A percentile compares a stretch with the other conserved stretches of the same genome.
phyloP scores from a whole-genome alignment of 2,797 vertebrate genomes.

The Melanotaenia nigrans region DNA sequence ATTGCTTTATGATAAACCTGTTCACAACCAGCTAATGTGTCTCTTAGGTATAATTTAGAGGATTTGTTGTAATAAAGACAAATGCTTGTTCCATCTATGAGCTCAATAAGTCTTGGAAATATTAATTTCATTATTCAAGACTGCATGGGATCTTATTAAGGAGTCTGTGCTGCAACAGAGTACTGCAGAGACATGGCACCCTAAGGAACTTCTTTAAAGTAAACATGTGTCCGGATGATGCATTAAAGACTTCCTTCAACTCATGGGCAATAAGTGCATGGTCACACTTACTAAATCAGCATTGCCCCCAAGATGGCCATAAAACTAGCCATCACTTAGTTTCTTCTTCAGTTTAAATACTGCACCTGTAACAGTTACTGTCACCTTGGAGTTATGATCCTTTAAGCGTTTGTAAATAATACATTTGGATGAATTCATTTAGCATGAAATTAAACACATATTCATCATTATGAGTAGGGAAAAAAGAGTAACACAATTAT shows the following conservation, averaged over 20 bases:
- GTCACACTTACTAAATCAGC: constrained; percentile 67
- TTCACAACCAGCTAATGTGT: constrained; percentile 42
- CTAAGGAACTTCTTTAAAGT: constrained; percentile 59
- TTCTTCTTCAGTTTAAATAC: constrained; percentile 70
- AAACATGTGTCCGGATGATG: constrained; percentile 52
- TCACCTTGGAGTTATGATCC: constrained; percentile 63
- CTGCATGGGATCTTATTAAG: constrained; percentile 61
- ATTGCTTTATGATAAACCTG: constrained; percentile 56
- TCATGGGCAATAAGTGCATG: constrained; percentile 56
- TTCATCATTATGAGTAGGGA: constrained; percentile 29
- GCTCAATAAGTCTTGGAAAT: constrained; percentile 55
- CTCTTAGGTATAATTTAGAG: constrained; percentile 41
- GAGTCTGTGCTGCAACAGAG: constrained; percentile 52
- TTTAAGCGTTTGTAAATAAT: constrained; percentile 72
- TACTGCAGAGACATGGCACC: constrained; percentile 51
- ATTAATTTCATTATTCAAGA: constrained; percentile 58
- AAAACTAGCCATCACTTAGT: constrained; percentile 57
- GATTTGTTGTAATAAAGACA: constrained; percentile 64
- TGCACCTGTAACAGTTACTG: constrained; percentile 68
- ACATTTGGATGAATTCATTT: constrained; percentile 63
- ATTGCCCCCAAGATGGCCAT: constrained; percentile 54
- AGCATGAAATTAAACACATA: constrained; percentile 63
- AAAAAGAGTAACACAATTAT: constrained; percentile 37
- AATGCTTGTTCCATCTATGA: constrained; percentile 61
- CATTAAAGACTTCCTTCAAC: constrained; percentile 58